phyloP scores from a whole-genome alignment of 2,113 vertebrate genomes.

The Todiramphus chloris region DNA sequence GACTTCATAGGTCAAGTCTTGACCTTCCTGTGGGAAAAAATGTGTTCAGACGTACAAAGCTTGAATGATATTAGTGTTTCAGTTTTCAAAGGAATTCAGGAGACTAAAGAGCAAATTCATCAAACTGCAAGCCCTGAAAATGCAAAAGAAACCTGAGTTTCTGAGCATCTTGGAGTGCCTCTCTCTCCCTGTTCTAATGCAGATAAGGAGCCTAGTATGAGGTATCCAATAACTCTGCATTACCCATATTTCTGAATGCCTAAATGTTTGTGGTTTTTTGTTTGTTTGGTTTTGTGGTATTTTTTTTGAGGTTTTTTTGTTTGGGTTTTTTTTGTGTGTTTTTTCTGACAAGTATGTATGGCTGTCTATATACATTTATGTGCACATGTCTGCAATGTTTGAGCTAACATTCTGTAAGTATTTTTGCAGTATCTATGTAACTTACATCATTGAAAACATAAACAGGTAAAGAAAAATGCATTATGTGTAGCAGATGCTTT shows the following conservation, averaged over 20 bases:
- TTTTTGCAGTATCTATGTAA: slow-evolving; percentile 21
- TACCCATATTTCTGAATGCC: slow-evolving; percentile 5
- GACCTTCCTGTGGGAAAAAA: not conserved
- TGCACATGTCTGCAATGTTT: not conserved
- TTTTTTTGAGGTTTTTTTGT: too few species aligned
- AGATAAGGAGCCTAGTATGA: not conserved
- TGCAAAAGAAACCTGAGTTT: not conserved
- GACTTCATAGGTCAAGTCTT: slow-evolving; percentile 9
- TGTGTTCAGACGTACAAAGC: not conserved
- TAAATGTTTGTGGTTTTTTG: not conserved
- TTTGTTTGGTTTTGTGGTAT: too few species aligned
- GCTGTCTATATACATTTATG: not conserved
- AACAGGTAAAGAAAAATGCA: not conserved
- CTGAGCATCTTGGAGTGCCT: not conserved
- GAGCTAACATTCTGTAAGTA: not conserved
- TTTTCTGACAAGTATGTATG: not conserved
- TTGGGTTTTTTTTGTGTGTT: not conserved
- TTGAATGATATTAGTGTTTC: not conserved
- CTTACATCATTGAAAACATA: not conserved
- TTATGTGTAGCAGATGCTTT: slow-evolving; percentile 14
- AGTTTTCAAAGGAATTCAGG: slow-evolving; percentile 16
- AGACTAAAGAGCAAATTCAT: not conserved
- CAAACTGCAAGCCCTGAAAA: not conserved
- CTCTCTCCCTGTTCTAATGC: not conserved
- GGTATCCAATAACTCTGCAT: not conserved